Evolutionary conservation across 2,113 vertebrate genomes (phyloP).

Genomic region (Brienomyrus brachyistius): DNA sequence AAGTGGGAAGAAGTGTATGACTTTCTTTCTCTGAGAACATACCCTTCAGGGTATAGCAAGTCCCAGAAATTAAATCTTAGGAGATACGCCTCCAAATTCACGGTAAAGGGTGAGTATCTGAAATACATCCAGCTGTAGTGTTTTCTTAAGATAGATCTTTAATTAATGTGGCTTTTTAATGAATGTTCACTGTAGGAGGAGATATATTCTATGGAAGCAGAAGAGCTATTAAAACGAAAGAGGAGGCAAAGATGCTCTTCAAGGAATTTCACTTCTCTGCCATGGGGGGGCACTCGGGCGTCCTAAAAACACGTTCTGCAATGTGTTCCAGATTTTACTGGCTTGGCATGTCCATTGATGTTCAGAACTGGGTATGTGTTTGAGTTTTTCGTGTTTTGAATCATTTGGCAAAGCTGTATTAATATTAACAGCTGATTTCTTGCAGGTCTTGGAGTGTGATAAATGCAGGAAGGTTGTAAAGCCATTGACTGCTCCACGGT

Average conservation of each 20-base stretch:
- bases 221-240: background rate
- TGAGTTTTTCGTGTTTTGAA: background rate
- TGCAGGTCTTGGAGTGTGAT: background rate
- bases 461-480: background rate
- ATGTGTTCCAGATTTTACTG: background rate
- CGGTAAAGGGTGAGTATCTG: background rate
- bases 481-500: background rate
- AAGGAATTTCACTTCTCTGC: background rate
- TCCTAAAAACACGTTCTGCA: background rate
- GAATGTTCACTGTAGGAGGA: background rate
- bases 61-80: background rate
- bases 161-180: background rate
- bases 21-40: background rate
- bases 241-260: background rate
- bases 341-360: background rate
- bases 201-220: background rate
- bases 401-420: background rate
- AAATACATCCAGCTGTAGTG: background rate
- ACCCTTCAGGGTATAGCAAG: background rate
- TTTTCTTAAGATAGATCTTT: background rate
- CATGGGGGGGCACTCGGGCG: background rate
- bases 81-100: background rate
- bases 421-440: background rate
- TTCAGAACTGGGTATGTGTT: background rate
- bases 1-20: background rate